Percentiles rank a stretch among this genome's conserved stretches.
Conservation (phyloP, 23 tunicate genomes). For the Corella eumyota region DNA sequence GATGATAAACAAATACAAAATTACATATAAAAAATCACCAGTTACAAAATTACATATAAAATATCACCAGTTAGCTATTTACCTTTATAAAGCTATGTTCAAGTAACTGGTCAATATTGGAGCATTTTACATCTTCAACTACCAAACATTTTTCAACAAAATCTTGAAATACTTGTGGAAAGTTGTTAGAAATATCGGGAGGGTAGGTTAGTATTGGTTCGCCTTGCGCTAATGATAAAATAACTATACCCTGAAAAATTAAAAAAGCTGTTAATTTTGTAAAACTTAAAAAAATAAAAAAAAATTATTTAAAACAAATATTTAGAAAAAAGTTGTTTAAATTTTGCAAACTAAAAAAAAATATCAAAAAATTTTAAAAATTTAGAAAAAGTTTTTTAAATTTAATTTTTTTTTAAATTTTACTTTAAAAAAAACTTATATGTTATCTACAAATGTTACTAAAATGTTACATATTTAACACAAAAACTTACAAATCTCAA, state of each 20-base stretch:
- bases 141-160: slow-evolving; percentile 61
- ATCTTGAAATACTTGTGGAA: slow-evolving; percentile 48
- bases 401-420: not conserved
- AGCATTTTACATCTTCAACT: slow-evolving; percentile 42
- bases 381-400: not conserved
- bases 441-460: too few relatives aligned
- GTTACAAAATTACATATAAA: not conserved
- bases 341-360: not conserved
- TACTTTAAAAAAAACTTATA: not conserved
- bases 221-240: slow-evolving; percentile 62
- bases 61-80: not conserved
- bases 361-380: not conserved
- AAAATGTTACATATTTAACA: too few relatives aligned
- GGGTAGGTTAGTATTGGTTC: slow-evolving; percentile 37
- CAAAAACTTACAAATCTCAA: slow-evolving; percentile 59
- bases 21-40: too few relatives aligned
- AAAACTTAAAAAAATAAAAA: slow-evolving; percentile 9
- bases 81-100: slow-evolving; percentile 79
- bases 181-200: slow-evolving; percentile 32
- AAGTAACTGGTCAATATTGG: slow-evolving; percentile 36
- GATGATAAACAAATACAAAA: too few relatives aligned
- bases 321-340: not conserved
- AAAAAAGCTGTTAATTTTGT: not conserved
- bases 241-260: slow-evolving; percentile 49
- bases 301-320: not conserved